Percentiles rank a stretch among this genome's conserved stretches.
These are phyloP conservation scores for Phyllopteryx taeniolatus DNA, from an alignment of 2,113 vertebrate genomes.

Conservation along the genomic window DNA sequence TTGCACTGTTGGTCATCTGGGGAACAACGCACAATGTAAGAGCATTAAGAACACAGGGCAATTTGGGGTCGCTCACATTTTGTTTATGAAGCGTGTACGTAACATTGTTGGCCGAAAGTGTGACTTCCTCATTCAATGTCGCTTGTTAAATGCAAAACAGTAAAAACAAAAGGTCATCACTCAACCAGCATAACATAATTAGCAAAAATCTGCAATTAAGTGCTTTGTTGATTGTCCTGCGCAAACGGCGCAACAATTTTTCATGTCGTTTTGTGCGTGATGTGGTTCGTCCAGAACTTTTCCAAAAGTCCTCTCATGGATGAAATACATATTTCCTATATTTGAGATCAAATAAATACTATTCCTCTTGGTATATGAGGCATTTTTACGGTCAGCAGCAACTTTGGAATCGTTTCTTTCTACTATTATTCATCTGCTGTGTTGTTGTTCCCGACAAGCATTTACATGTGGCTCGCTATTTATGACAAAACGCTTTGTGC, in stretches of 20 bases:
- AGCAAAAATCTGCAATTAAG: not conserved
- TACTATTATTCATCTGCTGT: conserved; percentile 1
- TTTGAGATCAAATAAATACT: conserved; percentile 5
- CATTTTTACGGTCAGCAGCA: conserved; percentile 15
- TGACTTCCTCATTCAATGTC: not conserved
- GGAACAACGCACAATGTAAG: too few relatives aligned
- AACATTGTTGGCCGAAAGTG: not conserved
- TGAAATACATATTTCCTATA: conserved; percentile 1
- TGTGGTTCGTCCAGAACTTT: not conserved
- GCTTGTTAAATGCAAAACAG: not conserved
- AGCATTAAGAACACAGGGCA: too few relatives aligned
- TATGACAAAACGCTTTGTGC: not conserved
- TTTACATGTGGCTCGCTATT: conserved; percentile 3
- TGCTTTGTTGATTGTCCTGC: conserved; percentile 4
- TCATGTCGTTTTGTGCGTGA: not conserved
- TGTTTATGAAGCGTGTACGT: not conserved
- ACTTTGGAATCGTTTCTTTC: not conserved
- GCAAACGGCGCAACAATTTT: conserved; percentile 6
- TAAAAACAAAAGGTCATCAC: not conserved
- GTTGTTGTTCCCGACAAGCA: conserved; percentile 2
- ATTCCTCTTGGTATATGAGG: conserved; percentile 12
- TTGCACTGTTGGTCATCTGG: too few relatives aligned
- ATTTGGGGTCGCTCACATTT: not conserved
- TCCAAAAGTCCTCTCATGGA: conserved; percentile 6
- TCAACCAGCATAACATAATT: not conserved